phyloP scores from a whole-genome alignment of 2,113 vertebrate genomes.

The Pollachius pollachius region DNA sequence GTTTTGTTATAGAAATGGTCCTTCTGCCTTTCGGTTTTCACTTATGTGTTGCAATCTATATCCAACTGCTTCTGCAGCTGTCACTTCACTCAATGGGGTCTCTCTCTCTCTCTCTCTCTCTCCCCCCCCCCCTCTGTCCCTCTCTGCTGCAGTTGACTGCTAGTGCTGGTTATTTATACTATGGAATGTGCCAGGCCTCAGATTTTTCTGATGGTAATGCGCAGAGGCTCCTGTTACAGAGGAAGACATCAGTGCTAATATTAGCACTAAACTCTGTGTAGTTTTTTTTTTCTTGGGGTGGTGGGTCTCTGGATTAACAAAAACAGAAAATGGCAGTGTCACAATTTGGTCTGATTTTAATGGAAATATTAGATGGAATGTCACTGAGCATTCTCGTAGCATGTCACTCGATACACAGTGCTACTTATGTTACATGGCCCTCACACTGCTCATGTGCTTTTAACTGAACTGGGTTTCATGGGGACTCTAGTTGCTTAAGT shows the following conservation, averaged over 20 bases:
- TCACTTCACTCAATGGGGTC: conserved; percentile 67
- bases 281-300: conserved; percentile 2
- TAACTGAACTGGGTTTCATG: too few relatives aligned
- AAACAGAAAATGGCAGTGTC: neutral
- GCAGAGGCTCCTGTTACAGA: conserved; percentile 74
- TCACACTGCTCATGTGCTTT: too few relatives aligned
- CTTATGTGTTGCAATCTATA: conserved; percentile 22
- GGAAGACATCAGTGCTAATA: conserved; percentile 78
- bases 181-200: conserved; percentile 78
- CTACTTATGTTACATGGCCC: too few relatives aligned
- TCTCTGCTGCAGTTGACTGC: conserved; percentile 38
- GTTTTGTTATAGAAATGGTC: conserved; percentile 47
- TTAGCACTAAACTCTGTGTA: conserved; percentile 50
- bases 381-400: neutral
- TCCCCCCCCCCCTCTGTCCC: conserved; percentile 1
- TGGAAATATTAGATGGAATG: too few relatives aligned
- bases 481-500: too few relatives aligned
- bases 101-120: conserved; percentile 37
- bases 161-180: conserved; percentile 72
- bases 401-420: too few relatives aligned
- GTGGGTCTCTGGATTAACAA: neutral
- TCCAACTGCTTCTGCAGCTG: conserved; percentile 63
- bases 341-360: too few relatives aligned
- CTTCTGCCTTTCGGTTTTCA: neutral
- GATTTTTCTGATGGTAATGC: conserved; percentile 77